Evolutionary conservation across 2,888 invertebrate genomes (phyloP).

Genomic region (Hartigia nigra): DNA sequence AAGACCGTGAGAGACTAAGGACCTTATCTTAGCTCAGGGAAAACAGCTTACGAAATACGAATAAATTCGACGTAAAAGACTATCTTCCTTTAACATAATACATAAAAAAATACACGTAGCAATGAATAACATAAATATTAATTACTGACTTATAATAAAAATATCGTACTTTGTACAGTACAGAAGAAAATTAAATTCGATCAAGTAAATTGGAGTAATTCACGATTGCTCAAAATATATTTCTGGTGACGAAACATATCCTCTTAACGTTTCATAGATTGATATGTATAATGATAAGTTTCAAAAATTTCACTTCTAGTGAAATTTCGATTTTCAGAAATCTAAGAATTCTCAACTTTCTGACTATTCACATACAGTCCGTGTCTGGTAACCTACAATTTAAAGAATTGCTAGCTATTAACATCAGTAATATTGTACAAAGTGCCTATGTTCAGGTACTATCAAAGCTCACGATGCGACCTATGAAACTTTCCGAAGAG

Average conservation of each 20-base stretch:
- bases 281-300: neutral
- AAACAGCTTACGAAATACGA: neutral
- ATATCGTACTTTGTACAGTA: neutral
- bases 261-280: neutral
- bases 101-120: neutral
- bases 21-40: neutral
- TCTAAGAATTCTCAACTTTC: neutral
- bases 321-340: neutral
- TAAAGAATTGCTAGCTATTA: neutral
- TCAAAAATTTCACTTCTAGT: neutral
- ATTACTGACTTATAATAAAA: neutral
- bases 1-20: neutral
- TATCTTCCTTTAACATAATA: neutral
- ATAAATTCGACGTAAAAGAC: neutral
- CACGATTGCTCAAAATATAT: neutral
- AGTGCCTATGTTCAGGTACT: neutral
- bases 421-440: neutral
- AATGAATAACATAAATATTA: neutral
- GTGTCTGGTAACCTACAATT: neutral
- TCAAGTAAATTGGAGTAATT: neutral
- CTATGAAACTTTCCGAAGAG: neutral
- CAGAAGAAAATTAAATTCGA: neutral
- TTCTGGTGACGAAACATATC: neutral
- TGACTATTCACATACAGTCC: neutral
- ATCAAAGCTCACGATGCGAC: neutral